phyloP scores from a whole-genome alignment of 2,888 invertebrate genomes.

The Timema podura region DNA sequence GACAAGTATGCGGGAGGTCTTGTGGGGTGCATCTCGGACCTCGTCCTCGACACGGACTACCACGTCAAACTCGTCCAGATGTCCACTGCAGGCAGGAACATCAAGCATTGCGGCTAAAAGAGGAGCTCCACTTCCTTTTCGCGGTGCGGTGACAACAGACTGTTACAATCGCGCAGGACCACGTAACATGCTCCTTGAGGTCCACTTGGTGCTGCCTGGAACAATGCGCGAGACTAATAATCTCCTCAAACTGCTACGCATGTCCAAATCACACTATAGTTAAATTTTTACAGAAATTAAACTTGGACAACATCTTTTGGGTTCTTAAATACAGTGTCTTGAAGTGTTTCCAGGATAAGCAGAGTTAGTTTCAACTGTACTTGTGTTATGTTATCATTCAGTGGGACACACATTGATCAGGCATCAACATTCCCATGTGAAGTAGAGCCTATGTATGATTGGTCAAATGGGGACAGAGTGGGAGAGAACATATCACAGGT shows the following conservation, averaged over 20 bases:
- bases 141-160: background rate
- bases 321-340: too few relatives aligned
- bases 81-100: conserved; percentile 52
- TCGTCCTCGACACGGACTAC: conserved; percentile 75
- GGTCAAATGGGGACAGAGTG: too few relatives aligned
- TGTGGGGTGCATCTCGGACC: conserved; percentile 77
- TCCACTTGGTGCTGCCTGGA: background rate
- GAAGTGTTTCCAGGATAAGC: too few relatives aligned
- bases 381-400: too few relatives aligned
- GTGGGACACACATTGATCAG: too few relatives aligned
- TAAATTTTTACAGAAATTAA: background rate
- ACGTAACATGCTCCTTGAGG: background rate
- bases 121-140: background rate
- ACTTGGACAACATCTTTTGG: too few relatives aligned
- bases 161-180: background rate
- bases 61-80: conserved; percentile 60
- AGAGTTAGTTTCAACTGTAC: too few relatives aligned
- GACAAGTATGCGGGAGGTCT: conserved; percentile 71
- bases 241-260: too few relatives aligned
- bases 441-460: too few relatives aligned
- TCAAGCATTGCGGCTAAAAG: conserved; percentile 30
- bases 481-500: too few relatives aligned
- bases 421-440: too few relatives aligned
- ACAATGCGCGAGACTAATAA: background rate
- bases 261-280: too few relatives aligned